A percentile compares a stretch with the other conserved stretches of the same genome.
phyloP scores from a whole-genome alignment of 1,140 invertebrate species.

The Caenorhabditis tropicalis region DNA sequence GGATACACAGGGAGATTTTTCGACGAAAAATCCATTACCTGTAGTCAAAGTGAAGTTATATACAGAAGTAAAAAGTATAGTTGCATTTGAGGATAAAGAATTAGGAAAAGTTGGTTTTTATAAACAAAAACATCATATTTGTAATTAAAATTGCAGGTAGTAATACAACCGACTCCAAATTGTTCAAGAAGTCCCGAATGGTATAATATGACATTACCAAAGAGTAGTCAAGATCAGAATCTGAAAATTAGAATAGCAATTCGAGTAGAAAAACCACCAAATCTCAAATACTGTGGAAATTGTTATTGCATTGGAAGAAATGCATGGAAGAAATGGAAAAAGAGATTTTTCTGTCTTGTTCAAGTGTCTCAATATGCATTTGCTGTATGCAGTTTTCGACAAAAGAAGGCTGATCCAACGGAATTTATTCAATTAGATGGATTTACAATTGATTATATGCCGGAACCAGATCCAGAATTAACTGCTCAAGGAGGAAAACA shows the following conservation, averaged over 20 bases:
- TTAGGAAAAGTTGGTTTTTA: conserved; percentile 79
- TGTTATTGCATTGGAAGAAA: conserved; percentile 92
- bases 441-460: conserved; percentile 97
- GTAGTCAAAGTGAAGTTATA: conserved; percentile 87
- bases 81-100: conserved; percentile 98
- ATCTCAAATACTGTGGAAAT: conserved; percentile 96
- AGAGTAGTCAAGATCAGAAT: conserved; percentile 92
- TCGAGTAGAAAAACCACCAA: conserved; percentile 93
- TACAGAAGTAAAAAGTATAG: conserved; percentile 94
- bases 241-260: conserved; percentile 93
- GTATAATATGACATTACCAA: conserved; percentile 94
- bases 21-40: conserved; percentile 93
- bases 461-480: conserved; percentile 81
- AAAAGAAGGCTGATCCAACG: conserved; percentile 97
- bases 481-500: conserved; percentile 85
- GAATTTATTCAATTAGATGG: conserved; percentile 99
- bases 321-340: conserved; percentile 99
- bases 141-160: conserved; percentile 66
- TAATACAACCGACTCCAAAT: conserved; percentile 74
- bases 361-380: conserved; percentile 99
- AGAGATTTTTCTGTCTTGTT: conserved; percentile 94
- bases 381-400: conserved; percentile 98
- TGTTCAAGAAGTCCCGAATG: conserved; percentile 82
- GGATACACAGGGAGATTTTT: conserved; percentile 90
- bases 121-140: not conserved